A percentile compares a stretch with the other conserved stretches of the same genome.
Conservation (phyloP, 2,113 vertebrate species). For the Dromaius novaehollandiae region DNA sequence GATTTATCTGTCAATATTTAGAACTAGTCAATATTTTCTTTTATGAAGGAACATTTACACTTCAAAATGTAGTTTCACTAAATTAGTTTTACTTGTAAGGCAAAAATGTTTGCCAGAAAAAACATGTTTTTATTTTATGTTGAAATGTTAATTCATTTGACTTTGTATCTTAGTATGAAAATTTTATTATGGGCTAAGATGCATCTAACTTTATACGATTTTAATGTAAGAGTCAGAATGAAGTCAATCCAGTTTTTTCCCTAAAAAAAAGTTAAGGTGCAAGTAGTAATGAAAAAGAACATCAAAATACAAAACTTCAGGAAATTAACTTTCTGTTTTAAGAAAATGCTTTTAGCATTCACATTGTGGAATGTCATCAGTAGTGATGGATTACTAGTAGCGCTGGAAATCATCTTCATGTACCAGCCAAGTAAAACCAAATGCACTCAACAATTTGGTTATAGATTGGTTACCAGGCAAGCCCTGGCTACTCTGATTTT, state of each 20-base stretch:
- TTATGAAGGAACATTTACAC: not conserved
- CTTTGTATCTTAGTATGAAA: not conserved
- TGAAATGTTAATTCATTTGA: not conserved
- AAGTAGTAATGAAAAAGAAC: not conserved
- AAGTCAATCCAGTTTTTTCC: not conserved
- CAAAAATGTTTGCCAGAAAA: not conserved
- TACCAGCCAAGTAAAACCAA: not conserved
- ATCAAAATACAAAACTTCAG: not conserved
- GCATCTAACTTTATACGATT: not conserved
- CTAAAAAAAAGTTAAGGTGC: not conserved
- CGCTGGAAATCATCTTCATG: not conserved
- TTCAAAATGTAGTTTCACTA: not conserved
- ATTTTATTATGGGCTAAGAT: not conserved
- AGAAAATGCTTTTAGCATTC: not conserved
- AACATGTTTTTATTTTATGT: not conserved
- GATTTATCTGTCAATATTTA: constrained; percentile 34
- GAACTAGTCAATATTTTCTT: not conserved
- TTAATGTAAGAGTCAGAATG: not conserved
- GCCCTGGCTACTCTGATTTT: not conserved
- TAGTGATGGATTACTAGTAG: not conserved
- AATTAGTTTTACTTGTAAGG: not conserved
- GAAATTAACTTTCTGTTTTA: not conserved
- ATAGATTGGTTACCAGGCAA: not conserved
- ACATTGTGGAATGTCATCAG: not conserved
- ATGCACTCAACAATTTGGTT: not conserved